phyloP scores from a whole-genome alignment of 2,113 vertebrate genomes.

The Eretmochelys imbricata region DNA sequence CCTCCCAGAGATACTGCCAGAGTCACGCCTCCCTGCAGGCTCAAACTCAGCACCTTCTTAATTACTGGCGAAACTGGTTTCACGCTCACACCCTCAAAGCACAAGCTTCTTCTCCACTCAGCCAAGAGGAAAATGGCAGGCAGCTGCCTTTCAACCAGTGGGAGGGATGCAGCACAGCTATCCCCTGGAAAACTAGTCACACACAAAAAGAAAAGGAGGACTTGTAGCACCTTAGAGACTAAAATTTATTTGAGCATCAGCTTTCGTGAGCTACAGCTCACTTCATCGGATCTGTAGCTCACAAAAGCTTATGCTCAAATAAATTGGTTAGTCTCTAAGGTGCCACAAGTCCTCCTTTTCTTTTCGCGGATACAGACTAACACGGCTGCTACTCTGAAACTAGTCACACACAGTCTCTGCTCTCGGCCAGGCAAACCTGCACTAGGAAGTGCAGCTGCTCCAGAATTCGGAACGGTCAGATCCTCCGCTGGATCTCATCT shows the following conservation, averaged over 20 bases:
- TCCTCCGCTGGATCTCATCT: neutral
- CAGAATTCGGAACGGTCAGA: neutral
- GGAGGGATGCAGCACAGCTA: neutral
- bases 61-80: neutral
- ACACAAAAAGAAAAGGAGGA: too few species aligned
- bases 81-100: neutral
- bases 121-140: neutral
- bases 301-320: too few species aligned
- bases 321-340: too few species aligned
- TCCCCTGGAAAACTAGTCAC: neutral
- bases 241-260: too few species aligned
- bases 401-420: neutral
- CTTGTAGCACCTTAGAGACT: too few species aligned
- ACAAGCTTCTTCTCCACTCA: neutral
- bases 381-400: neutral
- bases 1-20: neutral
- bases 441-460: neutral
- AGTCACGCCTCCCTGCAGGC: neutral
- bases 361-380: too few species aligned
- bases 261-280: too few species aligned
- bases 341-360: too few species aligned
- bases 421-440: neutral
- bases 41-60: too few species aligned
- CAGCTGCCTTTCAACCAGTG: neutral
- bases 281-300: too few species aligned